phyloP scores from a whole-genome alignment of 2,797 vertebrate species.

The Amphiprion clarkii region DNA sequence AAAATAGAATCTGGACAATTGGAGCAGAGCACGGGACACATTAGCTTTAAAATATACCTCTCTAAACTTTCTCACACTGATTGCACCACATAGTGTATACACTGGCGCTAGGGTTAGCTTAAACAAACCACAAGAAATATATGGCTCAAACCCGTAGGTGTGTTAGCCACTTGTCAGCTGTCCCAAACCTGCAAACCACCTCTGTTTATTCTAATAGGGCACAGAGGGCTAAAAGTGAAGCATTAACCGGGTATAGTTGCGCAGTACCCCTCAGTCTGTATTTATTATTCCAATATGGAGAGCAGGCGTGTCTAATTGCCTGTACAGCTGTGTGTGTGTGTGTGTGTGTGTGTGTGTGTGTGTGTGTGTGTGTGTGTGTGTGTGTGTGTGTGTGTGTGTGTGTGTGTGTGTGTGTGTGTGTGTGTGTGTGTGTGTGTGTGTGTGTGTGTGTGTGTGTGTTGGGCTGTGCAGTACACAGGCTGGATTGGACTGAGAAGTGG shows the following conservation, averaged over 20 bases:
- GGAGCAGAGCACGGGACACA: not conserved
- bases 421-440: too few species aligned
- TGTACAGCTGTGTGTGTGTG: slow-evolving; percentile 58
- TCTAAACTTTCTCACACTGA: slow-evolving; percentile 40
- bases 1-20: slow-evolving; percentile 35
- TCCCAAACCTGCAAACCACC: slow-evolving; percentile 52
- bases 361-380: slow-evolving; percentile 9
- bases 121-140: slow-evolving; percentile 45
- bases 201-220: slow-evolving; percentile 73
- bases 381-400: too few species aligned
- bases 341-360: slow-evolving; percentile 39
- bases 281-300: slow-evolving; percentile 75
- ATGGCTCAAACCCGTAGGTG: slow-evolving; percentile 23
- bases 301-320: slow-evolving; percentile 68
- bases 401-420: too few species aligned
- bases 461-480: slow-evolving; percentile 56
- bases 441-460: too few species aligned
- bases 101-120: slow-evolving; percentile 32
- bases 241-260: slow-evolving; percentile 43
- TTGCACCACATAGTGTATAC: slow-evolving; percentile 15
- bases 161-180: slow-evolving; percentile 58
- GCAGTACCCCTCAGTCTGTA: slow-evolving; percentile 55
- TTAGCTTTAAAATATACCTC: slow-evolving; percentile 22
- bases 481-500: slow-evolving; percentile 65
- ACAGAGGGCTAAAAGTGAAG: slow-evolving; percentile 58